Evolutionary conservation across 2,888 invertebrate genomes (phyloP).

Genomic region (Diaphora mendica): DNA sequence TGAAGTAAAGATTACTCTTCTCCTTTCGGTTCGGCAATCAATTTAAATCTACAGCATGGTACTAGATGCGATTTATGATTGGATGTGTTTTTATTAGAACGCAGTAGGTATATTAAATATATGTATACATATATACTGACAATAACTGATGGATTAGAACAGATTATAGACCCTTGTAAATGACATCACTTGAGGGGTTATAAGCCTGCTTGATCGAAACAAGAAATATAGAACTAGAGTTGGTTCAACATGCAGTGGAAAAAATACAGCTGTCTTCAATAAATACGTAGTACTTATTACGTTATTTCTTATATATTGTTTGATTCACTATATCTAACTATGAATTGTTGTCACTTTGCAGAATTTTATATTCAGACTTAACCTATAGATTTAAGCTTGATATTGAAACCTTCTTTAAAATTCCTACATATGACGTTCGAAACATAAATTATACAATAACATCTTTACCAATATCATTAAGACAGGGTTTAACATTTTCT

Average conservation of each 20-base stretch:
- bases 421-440: too few species aligned
- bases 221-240: neutral
- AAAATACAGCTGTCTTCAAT: neutral
- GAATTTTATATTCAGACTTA: neutral
- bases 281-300: too few species aligned
- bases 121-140: neutral
- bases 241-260: neutral
- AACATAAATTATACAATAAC: too few species aligned
- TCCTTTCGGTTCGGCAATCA: neutral
- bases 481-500: too few species aligned
- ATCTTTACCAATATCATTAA: too few species aligned
- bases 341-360: too few species aligned
- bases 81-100: neutral
- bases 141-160: neutral
- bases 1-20: neutral
- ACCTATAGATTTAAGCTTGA: neutral
- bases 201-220: neutral
- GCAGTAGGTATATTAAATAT: neutral
- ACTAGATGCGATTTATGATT: neutral
- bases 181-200: neutral
- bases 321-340: too few species aligned
- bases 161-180: neutral
- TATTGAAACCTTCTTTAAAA: neutral
- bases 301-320: too few species aligned
- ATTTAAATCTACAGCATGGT: neutral